These are phyloP conservation scores for Ophion costatus DNA, from an alignment of 2,888 invertebrate genomes.

Conservation along the genomic window DNA sequence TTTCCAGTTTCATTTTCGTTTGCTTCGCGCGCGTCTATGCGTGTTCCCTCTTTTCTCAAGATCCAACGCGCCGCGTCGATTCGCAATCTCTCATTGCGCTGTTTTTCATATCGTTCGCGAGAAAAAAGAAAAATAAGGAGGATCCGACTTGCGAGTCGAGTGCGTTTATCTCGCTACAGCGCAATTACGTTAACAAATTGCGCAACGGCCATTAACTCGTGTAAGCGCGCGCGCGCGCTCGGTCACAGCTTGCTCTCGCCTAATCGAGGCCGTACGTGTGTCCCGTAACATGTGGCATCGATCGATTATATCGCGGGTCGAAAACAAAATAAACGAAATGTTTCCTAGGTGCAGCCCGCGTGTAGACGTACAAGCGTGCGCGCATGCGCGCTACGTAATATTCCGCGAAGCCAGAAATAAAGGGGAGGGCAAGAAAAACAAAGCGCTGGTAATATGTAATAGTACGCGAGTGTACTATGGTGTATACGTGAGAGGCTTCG, in stretches of 20 bases:
- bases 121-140: not conserved
- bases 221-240: not conserved
- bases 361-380: too few species aligned
- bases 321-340: conserved; percentile 28
- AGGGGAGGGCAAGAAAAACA: not conserved
- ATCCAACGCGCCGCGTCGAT: conserved; percentile 2
- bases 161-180: conserved; percentile 29
- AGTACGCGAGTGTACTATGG: conserved; percentile 24
- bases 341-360: not conserved
- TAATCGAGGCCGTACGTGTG: conserved; percentile 7
- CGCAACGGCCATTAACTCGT: conserved; percentile 41
- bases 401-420: not conserved
- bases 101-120: not conserved
- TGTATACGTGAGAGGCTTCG: conserved; percentile 43
- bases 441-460: conserved; percentile 45
- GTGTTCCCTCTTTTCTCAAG: not conserved
- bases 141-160: not conserved
- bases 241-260: not conserved
- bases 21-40: not conserved
- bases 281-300: conserved; percentile 43
- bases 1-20: conserved; percentile 44
- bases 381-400: not conserved
- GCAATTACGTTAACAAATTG: conserved; percentile 47
- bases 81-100: not conserved
- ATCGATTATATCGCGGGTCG: conserved; percentile 11